A percentile compares a stretch with the other conserved stretches of the same genome.
These are phyloP conservation scores for Omphaloscelis lunosa DNA, from an alignment of 2,888 invertebrate genomes.

Conservation along the genomic window DNA sequence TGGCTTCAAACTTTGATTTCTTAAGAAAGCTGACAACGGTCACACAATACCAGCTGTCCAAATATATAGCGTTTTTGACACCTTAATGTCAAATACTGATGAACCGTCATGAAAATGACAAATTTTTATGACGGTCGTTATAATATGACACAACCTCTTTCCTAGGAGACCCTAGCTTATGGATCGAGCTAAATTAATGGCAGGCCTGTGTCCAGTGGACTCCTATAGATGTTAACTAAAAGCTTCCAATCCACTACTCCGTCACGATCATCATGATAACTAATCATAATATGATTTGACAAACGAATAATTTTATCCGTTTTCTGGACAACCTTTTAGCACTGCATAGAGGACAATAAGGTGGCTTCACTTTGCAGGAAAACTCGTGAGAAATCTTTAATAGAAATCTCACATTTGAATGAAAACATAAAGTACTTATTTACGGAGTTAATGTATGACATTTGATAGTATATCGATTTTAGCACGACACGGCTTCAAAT, in stretches of 20 bases:
- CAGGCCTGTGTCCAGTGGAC: background rate
- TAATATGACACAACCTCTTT: background rate
- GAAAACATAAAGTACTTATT: conserved; percentile 13
- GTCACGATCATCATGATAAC: background rate
- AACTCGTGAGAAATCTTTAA: background rate
- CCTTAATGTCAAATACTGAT: background rate
- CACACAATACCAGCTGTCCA: background rate
- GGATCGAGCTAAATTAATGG: background rate
- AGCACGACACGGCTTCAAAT: background rate
- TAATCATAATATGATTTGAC: background rate
- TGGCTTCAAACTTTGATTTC: background rate
- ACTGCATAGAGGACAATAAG: background rate
- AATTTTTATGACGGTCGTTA: background rate
- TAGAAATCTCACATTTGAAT: conserved; percentile 18
- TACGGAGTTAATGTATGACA: background rate
- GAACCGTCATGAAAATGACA: no score
- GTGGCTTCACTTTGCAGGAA: background rate
- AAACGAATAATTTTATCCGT: background rate
- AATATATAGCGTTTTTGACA: background rate
- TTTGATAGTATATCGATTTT: background rate
- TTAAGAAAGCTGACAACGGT: background rate
- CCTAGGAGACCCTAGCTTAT: background rate
- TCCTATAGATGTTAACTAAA: background rate
- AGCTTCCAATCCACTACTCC: background rate
- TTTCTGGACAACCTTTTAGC: background rate